Base-by-base conservation (phyloP, 53 echinoderm and acorn worm species). In the Holothuria scabra region DNA sequence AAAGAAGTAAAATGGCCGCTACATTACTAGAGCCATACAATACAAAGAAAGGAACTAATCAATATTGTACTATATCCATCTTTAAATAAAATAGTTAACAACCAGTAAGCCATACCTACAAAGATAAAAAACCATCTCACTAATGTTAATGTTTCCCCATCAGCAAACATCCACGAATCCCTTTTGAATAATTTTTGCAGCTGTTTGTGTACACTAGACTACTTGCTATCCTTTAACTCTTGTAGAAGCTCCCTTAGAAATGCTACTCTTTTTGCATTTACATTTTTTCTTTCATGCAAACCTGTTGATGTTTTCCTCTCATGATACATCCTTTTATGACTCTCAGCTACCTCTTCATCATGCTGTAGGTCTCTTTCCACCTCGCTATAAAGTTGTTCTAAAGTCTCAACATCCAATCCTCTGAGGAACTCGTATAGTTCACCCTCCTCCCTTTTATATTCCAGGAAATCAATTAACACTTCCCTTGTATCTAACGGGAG, bases 311-410 rank as follows among this genome's bases (percentile, higher is more conserved):
- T 48, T 44, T 78, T 56, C 78, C 30, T 32, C 22, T 49, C 23
- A 28, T 58, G 32, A 8, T 46, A 22, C 64, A 11, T 46, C 19
- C 65, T 65, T 41, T 65, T 68, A 20, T 68, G 67, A 68, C 52
- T 59, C 46, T 71, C 21, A 33, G 35, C n/a, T 31, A 12, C 21
- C 38, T 41, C 48, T 19, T 76, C 52, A 14, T 78, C 29, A 21
- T 71, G 56, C 31, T 56, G 32, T 59, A 78, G 9, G 1, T 78
- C 58, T 57, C 58, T 28, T 12, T 84, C 79, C 31, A 90, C 46
- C 1, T 87, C 90, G 3, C 66, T n/a, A 12, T 56, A 78, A 7
- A 87, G 76, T 70, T 76, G 59, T 61, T 67, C 49, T 65, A 89
- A 70, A 9, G 80, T 80, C 11, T 74, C 59, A 4, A 69, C 63